phyloP scores from a whole-genome alignment of 2,113 vertebrate species.

The Brevimyrus niger region DNA sequence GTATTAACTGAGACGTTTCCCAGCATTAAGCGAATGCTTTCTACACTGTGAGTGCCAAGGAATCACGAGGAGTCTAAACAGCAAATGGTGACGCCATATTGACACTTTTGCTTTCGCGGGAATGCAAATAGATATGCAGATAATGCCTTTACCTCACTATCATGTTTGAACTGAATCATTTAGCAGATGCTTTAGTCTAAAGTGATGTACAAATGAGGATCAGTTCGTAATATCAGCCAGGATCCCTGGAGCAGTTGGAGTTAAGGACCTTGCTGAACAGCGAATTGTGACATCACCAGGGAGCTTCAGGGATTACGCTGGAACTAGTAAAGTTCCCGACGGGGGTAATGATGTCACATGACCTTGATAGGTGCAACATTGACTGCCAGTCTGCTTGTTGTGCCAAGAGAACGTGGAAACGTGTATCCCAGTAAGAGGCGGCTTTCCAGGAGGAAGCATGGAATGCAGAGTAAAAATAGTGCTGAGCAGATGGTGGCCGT shows the following conservation, averaged over 20 bases:
- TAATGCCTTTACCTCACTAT: background rate
- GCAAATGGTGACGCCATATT: background rate
- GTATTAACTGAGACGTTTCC: background rate
- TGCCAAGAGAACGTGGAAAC: background rate
- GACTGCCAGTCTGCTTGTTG: background rate
- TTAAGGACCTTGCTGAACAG: background rate
- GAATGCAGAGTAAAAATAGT: conserved; percentile 13
- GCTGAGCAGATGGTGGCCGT: conserved; percentile 44
- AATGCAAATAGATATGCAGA: background rate
- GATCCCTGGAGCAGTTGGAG: background rate
- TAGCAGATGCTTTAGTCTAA: background rate
- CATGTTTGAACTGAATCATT: background rate
- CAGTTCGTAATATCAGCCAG: background rate
- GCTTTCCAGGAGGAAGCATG: conserved; percentile 29
- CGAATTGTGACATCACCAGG: background rate
- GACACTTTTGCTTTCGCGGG: background rate
- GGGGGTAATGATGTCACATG: background rate
- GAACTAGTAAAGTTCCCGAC: background rate
- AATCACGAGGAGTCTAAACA: no score
- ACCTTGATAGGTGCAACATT: background rate
- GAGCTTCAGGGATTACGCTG: background rate
- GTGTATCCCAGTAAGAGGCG: conserved; percentile 29
- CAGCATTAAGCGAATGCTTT: background rate
- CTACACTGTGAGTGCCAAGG: background rate
- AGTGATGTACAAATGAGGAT: background rate